Conservation (phyloP, 1,140 invertebrate genomes). For the Lepidurus apus region DNA sequence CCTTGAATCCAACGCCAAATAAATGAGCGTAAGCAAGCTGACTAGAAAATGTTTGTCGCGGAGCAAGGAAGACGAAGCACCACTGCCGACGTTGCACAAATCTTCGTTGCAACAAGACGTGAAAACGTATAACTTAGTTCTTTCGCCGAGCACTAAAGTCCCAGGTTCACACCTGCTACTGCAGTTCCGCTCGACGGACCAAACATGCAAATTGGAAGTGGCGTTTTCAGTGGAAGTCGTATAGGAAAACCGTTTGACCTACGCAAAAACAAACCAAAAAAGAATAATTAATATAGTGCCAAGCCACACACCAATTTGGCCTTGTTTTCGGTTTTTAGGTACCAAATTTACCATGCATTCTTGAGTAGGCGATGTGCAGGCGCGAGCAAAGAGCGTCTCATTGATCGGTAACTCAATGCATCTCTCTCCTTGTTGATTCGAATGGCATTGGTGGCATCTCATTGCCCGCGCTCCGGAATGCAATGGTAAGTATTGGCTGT, state of each 20-base stretch:
- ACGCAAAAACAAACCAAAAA: slow-evolving; percentile 37
- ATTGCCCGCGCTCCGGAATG: slow-evolving; percentile 53
- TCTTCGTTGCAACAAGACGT: slow-evolving; percentile 68
- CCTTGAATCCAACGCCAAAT: background rate
- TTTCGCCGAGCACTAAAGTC: slow-evolving; percentile 65
- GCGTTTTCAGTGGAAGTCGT: slow-evolving; percentile 74
- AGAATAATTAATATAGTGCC: too few relatives aligned
- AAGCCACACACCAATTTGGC: slow-evolving; percentile 35
- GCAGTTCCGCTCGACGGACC: slow-evolving; percentile 75
- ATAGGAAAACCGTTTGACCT: slow-evolving; percentile 77
- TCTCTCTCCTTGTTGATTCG: slow-evolving; percentile 61
- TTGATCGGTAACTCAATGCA: slow-evolving; percentile 58
- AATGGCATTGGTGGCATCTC: slow-evolving; percentile 72
- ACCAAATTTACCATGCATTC: slow-evolving; percentile 30
- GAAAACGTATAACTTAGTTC: slow-evolving; percentile 76
- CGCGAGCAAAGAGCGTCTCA: slow-evolving; percentile 52
- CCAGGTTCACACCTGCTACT: slow-evolving; percentile 72
- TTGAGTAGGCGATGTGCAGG: slow-evolving; percentile 38
- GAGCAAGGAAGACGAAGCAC: background rate
- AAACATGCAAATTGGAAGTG: slow-evolving; percentile 65
- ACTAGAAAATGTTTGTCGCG: background rate
- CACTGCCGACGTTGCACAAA: slow-evolving; percentile 68
- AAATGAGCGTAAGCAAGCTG: background rate
- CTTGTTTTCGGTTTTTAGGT: slow-evolving; percentile 67
- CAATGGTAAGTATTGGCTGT: background rate